Base-by-base conservation (phyloP, 2,113 vertebrate genomes). In the Syngnathus floridae region DNA sequence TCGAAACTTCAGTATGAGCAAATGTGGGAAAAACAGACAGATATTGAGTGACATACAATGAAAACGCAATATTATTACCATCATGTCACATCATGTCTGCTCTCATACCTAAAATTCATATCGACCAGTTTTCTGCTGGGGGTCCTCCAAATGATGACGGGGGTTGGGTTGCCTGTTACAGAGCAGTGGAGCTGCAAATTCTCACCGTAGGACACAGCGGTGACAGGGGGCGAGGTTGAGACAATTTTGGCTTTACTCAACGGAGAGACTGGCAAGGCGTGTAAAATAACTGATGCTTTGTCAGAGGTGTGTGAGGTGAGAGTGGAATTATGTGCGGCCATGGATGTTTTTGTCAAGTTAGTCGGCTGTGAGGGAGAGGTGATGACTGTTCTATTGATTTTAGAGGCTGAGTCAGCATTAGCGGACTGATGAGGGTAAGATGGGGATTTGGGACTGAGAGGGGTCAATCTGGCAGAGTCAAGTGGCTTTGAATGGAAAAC, bases 121-220 rank as follows among this genome's bases (percentile, higher is more conserved):
- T 99, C 94, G 40, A 95, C 87, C 71, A 94, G 88, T 65, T 93
- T 92, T 76, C 91, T 94, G 13, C 83, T 90, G 0, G 96, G 95
- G 11, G 93, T 89, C 26, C 94, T 93, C 96, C 96, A 99, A 52
- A 96, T 88, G 75, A 98, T 91, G 37, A 86, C 91, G 1, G 96
- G 94, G 62, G 88, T 77, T 60, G 96, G 96, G 72, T 93, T 91
- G 45, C 95, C 95, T 16, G 91, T 90, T 63, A 93, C 94, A 56
- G 88, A 86, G 69, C 95, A 99, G 81, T 95, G 87, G 61, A 99
- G 89, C 36, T 57, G 85, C 40, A 98, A 84, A 64, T 71, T 64
- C 0, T 72, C 83, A 1, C 94, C 94, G 0, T 93, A 94, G 0
- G 82, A 84, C 6, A 97, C 86, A 31, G 91, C 79, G 4, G 87